A percentile compares a stretch with the other conserved stretches of the same genome.
These are phyloP conservation scores for Gandaritis pyraliata DNA, from an alignment of 2,888 invertebrate species.

Conservation along the genomic window DNA sequence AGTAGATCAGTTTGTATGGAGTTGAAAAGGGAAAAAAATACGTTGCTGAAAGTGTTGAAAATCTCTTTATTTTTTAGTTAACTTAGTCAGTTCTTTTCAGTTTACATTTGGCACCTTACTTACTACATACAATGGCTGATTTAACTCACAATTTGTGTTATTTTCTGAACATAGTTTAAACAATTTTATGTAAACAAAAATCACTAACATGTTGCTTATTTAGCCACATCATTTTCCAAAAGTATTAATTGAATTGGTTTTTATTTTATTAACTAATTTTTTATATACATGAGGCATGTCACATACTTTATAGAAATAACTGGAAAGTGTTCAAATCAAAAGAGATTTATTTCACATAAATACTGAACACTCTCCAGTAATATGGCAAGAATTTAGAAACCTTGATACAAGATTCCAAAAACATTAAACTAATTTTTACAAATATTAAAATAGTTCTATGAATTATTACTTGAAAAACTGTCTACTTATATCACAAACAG, in stretches of 20 bases:
- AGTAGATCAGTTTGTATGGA: too few relatives aligned
- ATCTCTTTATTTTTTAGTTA: constrained; percentile 49
- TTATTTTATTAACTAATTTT: constrained; percentile 6
- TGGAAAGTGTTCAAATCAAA: constrained; percentile 17
- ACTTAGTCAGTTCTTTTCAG: constrained; percentile 77
- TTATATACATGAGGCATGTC: constrained; percentile 45
- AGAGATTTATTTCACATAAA: constrained; percentile 5
- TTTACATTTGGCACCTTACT: constrained; percentile 82
- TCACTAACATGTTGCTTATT: not conserved
- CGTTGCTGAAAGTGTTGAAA: constrained; percentile 27
- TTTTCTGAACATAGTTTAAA: constrained; percentile 7
- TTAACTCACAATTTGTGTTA: constrained; percentile 14
- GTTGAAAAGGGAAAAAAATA: not conserved
- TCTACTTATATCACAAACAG: constrained; percentile 15
- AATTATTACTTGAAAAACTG: not conserved
- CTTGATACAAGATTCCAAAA: constrained; percentile 82
- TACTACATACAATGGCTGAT: constrained; percentile 77
- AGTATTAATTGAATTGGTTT: constrained; percentile 8
- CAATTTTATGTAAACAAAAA: constrained; percentile 5
- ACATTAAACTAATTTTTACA: constrained; percentile 58
- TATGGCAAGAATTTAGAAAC: constrained; percentile 81
- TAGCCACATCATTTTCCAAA: constrained; percentile 12
- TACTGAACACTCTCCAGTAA: constrained; percentile 42
- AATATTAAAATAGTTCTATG: constrained; percentile 29
- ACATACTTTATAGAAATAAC: constrained; percentile 21